Percentiles rank a stretch among this genome's conserved stretches.
These are phyloP conservation scores for Cottus gobio DNA, from an alignment of 2,113 vertebrate species.

Conservation along the genomic window DNA sequence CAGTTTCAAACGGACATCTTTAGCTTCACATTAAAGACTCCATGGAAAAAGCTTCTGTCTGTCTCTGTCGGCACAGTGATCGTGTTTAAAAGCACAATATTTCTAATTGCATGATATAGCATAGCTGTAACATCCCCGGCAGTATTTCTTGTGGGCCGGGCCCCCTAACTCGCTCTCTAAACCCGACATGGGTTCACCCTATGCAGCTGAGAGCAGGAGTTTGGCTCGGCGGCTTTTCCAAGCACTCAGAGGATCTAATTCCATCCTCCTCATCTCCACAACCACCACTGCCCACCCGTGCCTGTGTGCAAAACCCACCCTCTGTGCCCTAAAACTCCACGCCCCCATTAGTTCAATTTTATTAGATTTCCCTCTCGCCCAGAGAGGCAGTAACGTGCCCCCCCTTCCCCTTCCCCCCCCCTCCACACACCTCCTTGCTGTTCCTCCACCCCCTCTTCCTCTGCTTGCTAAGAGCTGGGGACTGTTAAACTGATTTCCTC, in stretches of 20 bases:
- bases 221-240: conserved; percentile 79
- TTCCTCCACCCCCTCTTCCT: conserved; percentile 62
- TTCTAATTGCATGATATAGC: conserved; percentile 84
- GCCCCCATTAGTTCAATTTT: conserved; percentile 81
- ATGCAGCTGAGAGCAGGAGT: conserved; percentile 81
- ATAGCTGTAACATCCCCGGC: conserved; percentile 79
- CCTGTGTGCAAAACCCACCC: conserved; percentile 75
- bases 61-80: conserved; percentile 25
- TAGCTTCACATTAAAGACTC: conserved; percentile 42
- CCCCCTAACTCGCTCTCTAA: conserved; percentile 57
- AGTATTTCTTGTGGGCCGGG: conserved; percentile 73
- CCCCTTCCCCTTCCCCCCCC: background rate
- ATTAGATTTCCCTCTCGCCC: conserved; percentile 83
- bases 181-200: conserved; percentile 82
- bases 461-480: conserved; percentile 75
- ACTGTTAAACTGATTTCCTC: conserved; percentile 85
- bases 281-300: conserved; percentile 65
- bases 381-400: conserved; percentile 77
- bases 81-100: conserved; percentile 71
- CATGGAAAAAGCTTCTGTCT: conserved; percentile 44
- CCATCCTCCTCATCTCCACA: conserved; percentile 79
- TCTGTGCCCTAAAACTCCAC: conserved; percentile 74
- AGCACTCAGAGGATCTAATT: conserved; percentile 87
- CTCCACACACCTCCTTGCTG: conserved; percentile 52
- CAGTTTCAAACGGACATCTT: conserved; percentile 49